Conservation (phyloP, 2,888 invertebrate genomes). For the Petrophora chlorosata region DNA sequence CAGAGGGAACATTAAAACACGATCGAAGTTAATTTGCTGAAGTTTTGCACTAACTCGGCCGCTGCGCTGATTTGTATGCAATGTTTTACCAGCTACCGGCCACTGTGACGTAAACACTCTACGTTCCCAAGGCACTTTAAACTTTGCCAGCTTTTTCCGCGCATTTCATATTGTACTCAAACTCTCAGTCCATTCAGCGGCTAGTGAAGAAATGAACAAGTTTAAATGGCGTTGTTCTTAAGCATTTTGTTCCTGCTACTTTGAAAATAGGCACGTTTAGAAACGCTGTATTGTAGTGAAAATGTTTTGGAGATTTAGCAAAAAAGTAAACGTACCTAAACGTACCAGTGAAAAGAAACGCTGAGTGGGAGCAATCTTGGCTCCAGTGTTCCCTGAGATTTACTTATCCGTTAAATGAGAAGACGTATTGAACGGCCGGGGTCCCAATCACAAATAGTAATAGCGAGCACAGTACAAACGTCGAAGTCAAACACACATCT, state of each 20-base stretch:
- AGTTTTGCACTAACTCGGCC: conserved; percentile 52
- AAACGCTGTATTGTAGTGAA: conserved; percentile 8
- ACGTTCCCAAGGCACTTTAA: conserved; percentile 52
- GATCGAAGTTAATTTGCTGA: conserved; percentile 64
- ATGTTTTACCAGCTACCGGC: conserved; percentile 49
- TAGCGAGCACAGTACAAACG: conserved; percentile 37
- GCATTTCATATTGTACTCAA: conserved; percentile 43
- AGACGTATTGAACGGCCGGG: conserved; percentile 32
- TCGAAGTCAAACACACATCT: conserved; percentile 50
- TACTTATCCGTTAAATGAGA: conserved; percentile 17
- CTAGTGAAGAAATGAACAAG: conserved; percentile 43
- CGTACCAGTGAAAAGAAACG: conserved; percentile 22
- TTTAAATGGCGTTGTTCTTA: conserved; percentile 41
- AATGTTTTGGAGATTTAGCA: too few relatives aligned
- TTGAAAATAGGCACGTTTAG: conserved; percentile 17
- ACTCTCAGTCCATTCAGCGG: conserved; percentile 40
- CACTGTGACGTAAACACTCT: conserved; percentile 50
- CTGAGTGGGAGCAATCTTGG: conserved; percentile 1
- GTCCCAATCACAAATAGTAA: conserved; percentile 41
- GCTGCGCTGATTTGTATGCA: conserved; percentile 64
- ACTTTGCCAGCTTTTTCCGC: conserved; percentile 51
- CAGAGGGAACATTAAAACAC: conserved; percentile 58
- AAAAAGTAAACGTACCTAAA: background rate
- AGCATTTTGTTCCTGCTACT: conserved; percentile 28
- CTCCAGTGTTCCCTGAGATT: background rate